Evolutionary conservation across 1,140 invertebrate species (phyloP).

Genomic region (Brachionus rubens): DNA sequence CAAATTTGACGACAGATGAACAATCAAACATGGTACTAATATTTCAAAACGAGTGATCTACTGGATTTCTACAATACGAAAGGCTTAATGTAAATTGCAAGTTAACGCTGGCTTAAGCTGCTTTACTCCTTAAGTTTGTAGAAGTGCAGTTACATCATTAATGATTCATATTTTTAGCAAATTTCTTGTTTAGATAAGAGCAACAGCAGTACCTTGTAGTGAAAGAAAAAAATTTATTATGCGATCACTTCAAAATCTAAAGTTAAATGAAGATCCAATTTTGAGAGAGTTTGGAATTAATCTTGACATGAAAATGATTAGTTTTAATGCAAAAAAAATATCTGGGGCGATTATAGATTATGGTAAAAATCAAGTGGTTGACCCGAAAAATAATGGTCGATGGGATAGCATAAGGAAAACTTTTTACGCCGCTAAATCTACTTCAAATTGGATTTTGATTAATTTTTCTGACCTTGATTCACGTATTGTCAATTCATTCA

Average conservation of each 20-base stretch:
- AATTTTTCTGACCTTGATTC: not conserved
- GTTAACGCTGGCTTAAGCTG: no score
- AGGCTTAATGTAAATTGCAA: no score
- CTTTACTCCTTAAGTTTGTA: no score
- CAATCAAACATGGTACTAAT: slow-evolving; percentile 24
- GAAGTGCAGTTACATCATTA: no score
- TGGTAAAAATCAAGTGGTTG: not conserved
- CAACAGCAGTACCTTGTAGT: not conserved
- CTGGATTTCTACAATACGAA: no score
- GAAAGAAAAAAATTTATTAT: not conserved
- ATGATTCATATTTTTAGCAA: no score
- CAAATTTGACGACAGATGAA: not conserved
- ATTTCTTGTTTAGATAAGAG: not conserved
- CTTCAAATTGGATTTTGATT: not conserved
- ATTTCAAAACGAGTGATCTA: no score
- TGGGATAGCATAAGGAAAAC: not conserved
- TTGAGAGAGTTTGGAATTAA: slow-evolving; percentile 6
- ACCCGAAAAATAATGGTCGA: not conserved
- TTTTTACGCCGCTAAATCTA: not conserved
- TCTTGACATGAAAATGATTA: not conserved
- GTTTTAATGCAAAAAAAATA: not conserved
- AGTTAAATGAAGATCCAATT: not conserved
- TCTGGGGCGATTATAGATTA: not conserved
- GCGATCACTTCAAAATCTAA: not conserved
- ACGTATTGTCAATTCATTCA: not conserved